phyloP scores from a whole-genome alignment of 2,113 vertebrate species.

The Sceloporus tristichus region DNA sequence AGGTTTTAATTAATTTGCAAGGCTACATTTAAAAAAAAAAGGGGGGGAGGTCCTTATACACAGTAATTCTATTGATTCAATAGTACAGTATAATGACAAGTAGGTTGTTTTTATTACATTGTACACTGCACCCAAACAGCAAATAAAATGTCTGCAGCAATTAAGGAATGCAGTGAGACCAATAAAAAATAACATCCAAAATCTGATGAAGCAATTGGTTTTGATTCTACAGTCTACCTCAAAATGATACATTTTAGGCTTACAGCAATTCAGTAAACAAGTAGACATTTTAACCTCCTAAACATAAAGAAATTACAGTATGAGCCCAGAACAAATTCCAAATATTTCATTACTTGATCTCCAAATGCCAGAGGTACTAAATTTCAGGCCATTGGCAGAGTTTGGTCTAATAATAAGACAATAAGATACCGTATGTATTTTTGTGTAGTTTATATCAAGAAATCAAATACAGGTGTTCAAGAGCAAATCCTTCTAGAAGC shows the following conservation, averaged over 20 bases:
- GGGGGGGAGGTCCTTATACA: slow-evolving; percentile 38
- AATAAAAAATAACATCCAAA: slow-evolving; percentile 21
- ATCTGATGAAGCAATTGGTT: slow-evolving; percentile 10
- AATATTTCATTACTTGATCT: neutral
- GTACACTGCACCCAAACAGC: slow-evolving; percentile 50
- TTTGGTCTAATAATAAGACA: too few species aligned
- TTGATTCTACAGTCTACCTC: neutral
- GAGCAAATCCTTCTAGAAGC: too few species aligned
- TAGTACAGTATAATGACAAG: slow-evolving; percentile 34
- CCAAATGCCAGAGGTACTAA: neutral
- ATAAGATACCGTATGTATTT: too few species aligned
- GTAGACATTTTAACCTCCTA: neutral
- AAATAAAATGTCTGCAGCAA: slow-evolving; percentile 33
- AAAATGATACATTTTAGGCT: slow-evolving; percentile 9
- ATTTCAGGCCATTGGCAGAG: too few species aligned
- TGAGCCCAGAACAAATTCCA: slow-evolving; percentile 14
- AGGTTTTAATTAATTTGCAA: slow-evolving; percentile 64
- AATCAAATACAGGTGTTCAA: too few species aligned
- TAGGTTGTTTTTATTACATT: slow-evolving; percentile 42
- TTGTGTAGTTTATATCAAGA: too few species aligned
- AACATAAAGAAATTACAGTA: slow-evolving; percentile 1
- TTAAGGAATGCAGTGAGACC: slow-evolving; percentile 38
- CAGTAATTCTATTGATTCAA: slow-evolving; percentile 56
- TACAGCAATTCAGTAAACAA: neutral
- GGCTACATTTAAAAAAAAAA: slow-evolving; percentile 30